A percentile compares a stretch with the other conserved stretches of the same genome.
These are phyloP conservation scores for Oligia strigilis DNA, from an alignment of 2,888 invertebrate genomes.

Conservation along the genomic window DNA sequence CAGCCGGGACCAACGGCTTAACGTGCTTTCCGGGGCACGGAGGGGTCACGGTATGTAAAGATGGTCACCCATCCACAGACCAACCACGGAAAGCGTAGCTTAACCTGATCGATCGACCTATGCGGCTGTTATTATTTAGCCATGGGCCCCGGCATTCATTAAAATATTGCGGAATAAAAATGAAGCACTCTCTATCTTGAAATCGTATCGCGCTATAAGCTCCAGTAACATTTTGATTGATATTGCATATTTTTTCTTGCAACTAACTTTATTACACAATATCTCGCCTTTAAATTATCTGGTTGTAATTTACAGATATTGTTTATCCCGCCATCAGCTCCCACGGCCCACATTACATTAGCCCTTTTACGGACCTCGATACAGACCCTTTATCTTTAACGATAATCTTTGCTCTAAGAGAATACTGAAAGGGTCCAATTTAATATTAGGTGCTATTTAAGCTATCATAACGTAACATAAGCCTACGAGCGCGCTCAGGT, in stretches of 20 bases:
- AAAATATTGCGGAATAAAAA: constrained; percentile 16
- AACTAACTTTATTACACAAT: constrained; percentile 17
- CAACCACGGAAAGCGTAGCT: too few species aligned
- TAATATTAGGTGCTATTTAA: constrained; percentile 65
- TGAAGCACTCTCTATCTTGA: constrained; percentile 16
- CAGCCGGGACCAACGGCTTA: too few species aligned
- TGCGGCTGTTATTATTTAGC: too few species aligned
- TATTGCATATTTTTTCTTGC: constrained; percentile 25
- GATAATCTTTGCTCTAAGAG: constrained; percentile 58
- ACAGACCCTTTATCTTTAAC: constrained; percentile 61
- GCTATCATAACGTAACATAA: constrained; percentile 48
- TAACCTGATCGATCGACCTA: too few species aligned
- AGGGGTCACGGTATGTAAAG: too few species aligned
- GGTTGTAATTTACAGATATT: constrained; percentile 52
- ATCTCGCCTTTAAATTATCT: constrained; percentile 33
- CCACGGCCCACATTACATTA: constrained; percentile 56
- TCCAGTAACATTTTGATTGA: constrained; percentile 35
- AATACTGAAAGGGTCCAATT: constrained; percentile 63
- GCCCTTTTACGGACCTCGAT: constrained; percentile 50
- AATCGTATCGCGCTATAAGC: constrained; percentile 26
- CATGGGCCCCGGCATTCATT: background rate
- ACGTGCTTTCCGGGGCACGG: too few species aligned
- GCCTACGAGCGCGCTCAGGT: constrained; percentile 41
- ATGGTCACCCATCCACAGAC: too few species aligned
- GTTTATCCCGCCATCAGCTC: constrained; percentile 47